Percentiles rank a stretch among this genome's conserved stretches.
Evolutionary conservation across 1,140 invertebrate species (phyloP).

Genomic region (Pararge aegeria): DNA sequence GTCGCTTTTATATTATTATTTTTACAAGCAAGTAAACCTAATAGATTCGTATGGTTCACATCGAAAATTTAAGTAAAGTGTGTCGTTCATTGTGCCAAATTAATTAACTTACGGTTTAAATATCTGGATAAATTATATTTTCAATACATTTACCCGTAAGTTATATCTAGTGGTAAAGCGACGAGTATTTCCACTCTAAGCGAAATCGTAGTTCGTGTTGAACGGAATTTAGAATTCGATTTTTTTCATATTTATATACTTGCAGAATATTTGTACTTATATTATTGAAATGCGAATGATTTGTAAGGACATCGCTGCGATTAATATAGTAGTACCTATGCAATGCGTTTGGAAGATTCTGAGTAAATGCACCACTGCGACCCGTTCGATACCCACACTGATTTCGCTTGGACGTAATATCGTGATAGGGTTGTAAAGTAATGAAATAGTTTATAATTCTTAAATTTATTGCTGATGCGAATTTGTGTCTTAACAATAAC

Average conservation of each 20-base stretch:
- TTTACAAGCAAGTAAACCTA: no score
- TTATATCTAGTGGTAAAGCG: background rate
- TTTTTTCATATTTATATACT: no score
- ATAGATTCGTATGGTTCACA: no score
- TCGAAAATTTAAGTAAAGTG: background rate
- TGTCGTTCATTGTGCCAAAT: background rate
- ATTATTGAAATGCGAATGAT: no score
- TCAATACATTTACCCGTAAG: slow-evolving; percentile 11
- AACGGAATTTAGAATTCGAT: no score
- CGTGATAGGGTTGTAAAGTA: background rate
- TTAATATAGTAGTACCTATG: no score
- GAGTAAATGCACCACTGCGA: no score
- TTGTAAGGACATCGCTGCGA: no score
- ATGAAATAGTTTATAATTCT: background rate
- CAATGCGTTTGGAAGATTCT: no score
- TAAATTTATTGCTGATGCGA: background rate
- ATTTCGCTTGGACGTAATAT: background rate
- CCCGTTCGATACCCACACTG: background rate
- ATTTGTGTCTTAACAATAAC: no score
- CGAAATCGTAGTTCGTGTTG: background rate
- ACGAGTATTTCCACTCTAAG: background rate
- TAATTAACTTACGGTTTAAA: slow-evolving; percentile 8
- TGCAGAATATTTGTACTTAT: no score
- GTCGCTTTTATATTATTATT: background rate
- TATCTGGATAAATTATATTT: slow-evolving; percentile 28